Conservation (phyloP, 1,140 invertebrate genomes). For the Cyclargus thomasi region DNA sequence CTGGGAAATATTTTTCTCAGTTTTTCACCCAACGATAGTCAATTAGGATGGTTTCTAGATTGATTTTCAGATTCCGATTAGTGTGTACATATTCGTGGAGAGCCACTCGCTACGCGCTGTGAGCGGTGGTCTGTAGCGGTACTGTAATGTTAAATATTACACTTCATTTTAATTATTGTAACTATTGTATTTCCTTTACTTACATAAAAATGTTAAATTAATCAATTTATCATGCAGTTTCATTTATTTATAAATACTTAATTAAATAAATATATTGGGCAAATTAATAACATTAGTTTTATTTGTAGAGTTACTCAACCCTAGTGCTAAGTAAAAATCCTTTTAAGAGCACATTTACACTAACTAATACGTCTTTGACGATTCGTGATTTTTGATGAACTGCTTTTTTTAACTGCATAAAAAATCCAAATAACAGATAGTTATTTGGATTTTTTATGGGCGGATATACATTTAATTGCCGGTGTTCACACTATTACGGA, state of each 20-base stretch:
- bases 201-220: constrained; percentile 31
- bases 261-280: constrained; percentile 15
- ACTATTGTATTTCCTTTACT: constrained; percentile 51
- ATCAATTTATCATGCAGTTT: constrained; percentile 7
- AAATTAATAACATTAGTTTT: neutral
- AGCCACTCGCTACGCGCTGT: constrained; percentile 3
- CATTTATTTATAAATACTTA: constrained; percentile 14
- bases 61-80: constrained; percentile 41
- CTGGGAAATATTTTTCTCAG: constrained; percentile 52
- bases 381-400: too few species aligned
- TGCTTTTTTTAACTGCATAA: too few species aligned
- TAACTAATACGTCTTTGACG: too few species aligned
- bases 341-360: too few species aligned
- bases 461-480: too few species aligned
- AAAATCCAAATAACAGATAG: too few species aligned
- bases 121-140: constrained; percentile 21
- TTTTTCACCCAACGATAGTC: constrained; percentile 73
- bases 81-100: constrained; percentile 47
- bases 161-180: constrained; percentile 54
- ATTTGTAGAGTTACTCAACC: neutral
- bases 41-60: constrained; percentile 64
- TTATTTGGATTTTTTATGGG: too few species aligned
- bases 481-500: too few species aligned
- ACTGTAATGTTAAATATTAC: constrained; percentile 42
- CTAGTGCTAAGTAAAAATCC: too few species aligned